Base-by-base conservation (phyloP, 2,113 vertebrate genomes). In the Eulemur rufifrons region DNA sequence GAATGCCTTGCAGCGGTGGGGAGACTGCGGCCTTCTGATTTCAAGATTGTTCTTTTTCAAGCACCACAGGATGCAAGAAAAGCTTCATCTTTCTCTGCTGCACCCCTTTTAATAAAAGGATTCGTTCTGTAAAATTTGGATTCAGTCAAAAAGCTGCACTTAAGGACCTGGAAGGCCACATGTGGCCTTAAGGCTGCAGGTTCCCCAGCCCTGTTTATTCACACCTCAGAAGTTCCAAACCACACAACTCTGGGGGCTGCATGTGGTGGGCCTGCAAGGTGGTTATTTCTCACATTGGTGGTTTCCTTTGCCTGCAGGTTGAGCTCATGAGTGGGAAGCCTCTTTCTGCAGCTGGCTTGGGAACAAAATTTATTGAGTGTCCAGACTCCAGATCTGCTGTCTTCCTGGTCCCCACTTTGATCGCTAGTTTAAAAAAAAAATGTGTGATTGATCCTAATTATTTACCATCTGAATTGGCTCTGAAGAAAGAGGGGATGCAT, bases 271-370 rank as follows among this genome's bases (percentile, higher is more conserved):
- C 34, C 32, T 74, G 50, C 17, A 34, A 61, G 2, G 0, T 39
- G 20, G 21, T 47, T 18, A 78, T 27, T 93, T 87, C 20, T 61
- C 69, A 8, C 39, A 5, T 8, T n/a, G 8, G 56, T 88, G 89
- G 94, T 91, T 97, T 97, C 92, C 77, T 93, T 61, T 95, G 50
- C 10, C 9, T 86, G 32, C 71, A 82, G 17, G 17, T 14, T 73
- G 66, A 86, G 32, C 59, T 77, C 32, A 47, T 1, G 66, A 91
- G 14, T 29, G n/a, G 18, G 10, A 61, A 84, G n/a, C 2, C 29
- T 74, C 50, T 23, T 63, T 84, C n/a, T 89, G 42, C 61, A 92
- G 23, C 12, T 37, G n/a, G 21, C 9, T n/a, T 20, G 69, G 45
- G 66, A 39, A 68, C 80, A 54, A 29, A 37, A 20, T 42, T 73